A percentile compares a stretch with the other conserved stretches of the same genome.
Evolutionary conservation across 2,113 vertebrate genomes (phyloP).

Genomic region (Callaeas wilsoni): DNA sequence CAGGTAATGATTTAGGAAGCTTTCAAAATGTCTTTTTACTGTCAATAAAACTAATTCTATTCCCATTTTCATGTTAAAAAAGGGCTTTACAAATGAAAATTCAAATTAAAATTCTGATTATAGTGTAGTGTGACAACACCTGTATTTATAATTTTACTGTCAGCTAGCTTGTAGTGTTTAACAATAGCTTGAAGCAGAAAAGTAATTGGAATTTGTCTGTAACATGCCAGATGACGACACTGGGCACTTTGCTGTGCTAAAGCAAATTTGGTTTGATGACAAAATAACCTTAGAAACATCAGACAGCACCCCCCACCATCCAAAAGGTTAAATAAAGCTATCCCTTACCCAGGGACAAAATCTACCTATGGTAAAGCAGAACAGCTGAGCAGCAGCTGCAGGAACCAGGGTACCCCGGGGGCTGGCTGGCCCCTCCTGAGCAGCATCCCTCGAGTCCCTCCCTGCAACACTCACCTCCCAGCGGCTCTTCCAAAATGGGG

Average conservation of each 20-base stretch:
- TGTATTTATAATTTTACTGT: slow-evolving; percentile 91
- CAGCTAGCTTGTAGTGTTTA: slow-evolving; percentile 84
- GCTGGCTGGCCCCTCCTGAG: background rate
- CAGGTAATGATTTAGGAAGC: slow-evolving; percentile 83
- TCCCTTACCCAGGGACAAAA: background rate
- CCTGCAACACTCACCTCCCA: background rate
- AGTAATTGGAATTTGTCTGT: slow-evolving; percentile 87
- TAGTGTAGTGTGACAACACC: slow-evolving; percentile 87
- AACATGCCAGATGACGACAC: slow-evolving; percentile 81
- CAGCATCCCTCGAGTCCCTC: background rate
- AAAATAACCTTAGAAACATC: slow-evolving; percentile 73
- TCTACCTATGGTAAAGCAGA: background rate
- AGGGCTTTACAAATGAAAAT: slow-evolving; percentile 85
- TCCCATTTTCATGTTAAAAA: slow-evolving; percentile 80
- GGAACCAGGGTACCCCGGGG: background rate
- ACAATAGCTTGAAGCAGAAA: slow-evolving; percentile 83
- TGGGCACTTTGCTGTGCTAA: slow-evolving; percentile 69
- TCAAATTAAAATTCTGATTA: slow-evolving; percentile 90
- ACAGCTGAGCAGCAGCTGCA: background rate
- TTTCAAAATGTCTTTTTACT: slow-evolving; percentile 87
- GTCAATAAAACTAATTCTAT: slow-evolving; percentile 88
- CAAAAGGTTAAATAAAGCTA: slow-evolving; percentile 36
- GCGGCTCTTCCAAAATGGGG: background rate
- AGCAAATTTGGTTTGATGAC: slow-evolving; percentile 77
- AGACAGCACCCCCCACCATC: background rate